Base-by-base conservation (phyloP, 2,888 invertebrate genomes). In the Ennomos fuscantarius region DNA sequence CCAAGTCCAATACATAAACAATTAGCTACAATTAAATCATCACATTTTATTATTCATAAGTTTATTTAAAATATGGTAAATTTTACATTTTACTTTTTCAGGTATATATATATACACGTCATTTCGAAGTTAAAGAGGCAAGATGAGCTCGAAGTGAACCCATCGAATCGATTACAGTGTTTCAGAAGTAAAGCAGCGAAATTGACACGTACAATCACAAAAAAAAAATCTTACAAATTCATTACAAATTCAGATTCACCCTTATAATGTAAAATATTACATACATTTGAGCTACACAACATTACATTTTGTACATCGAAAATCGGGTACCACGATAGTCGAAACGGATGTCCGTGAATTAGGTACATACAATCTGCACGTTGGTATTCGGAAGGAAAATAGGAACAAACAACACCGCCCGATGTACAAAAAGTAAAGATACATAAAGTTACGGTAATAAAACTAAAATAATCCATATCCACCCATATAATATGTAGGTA, bases 241-340 rank as follows among this genome's bases (percentile, higher is more conserved):
- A 87, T 79, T 82, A 86, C 81, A 86, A 87, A 87, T 87, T 86
- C 86, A 87, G 86, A 87, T 87, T 87, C 83, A 84, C 82, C 78
- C 82, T 81, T 81, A 80, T 74, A 76, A 74, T 74, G 77, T 80
- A 79, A 79, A 76, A 78, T 76, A 76, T 81, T 74, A 82, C 80
- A 82, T 83, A 74, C 76, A 78, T 84, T 86, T 84, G 85, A 87
- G 87, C 87, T 84, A 83, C 78, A 69, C 81, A 81, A 81, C 78
- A 74, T 79, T 81, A 78, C 66, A 64, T 65, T 63, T 71, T 62
- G 73, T 66, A 65, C 57, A 65, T 68, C 66, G 50, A 51, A 58
- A 52, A 55, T 24, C 24, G 59, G 11, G 32, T 12, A 36, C 24
- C 10, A 34, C 37, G n/a, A 9, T 37, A 47, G 9, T 8, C 15